phyloP scores from a whole-genome alignment of 2,888 invertebrate genomes.

The Sinotaia quadrata region DNA sequence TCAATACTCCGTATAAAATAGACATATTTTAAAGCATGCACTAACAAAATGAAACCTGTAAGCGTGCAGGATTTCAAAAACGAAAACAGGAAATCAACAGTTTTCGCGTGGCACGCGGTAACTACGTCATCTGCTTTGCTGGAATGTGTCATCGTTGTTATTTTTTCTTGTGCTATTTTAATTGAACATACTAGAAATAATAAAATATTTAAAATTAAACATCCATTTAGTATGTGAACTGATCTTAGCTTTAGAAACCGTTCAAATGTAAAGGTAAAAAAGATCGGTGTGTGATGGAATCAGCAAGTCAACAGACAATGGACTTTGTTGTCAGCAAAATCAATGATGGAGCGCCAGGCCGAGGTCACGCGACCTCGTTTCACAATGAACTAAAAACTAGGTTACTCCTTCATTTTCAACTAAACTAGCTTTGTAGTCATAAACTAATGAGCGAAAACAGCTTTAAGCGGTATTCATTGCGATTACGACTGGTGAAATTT shows the following conservation, averaged over 20 bases:
- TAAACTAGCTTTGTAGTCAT: not conserved
- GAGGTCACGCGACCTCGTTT: constrained; percentile 42
- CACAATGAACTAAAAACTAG: constrained; percentile 14
- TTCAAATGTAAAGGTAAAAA: too few relatives aligned
- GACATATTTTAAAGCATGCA: too few relatives aligned
- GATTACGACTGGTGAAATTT: not conserved
- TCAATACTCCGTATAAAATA: too few relatives aligned
- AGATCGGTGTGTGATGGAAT: constrained; percentile 36
- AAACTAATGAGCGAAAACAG: not conserved
- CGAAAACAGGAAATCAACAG: constrained; percentile 29
- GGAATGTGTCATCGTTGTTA: too few relatives aligned
- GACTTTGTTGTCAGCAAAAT: constrained; percentile 27
- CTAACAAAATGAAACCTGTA: constrained; percentile 25
- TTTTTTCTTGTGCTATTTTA: too few relatives aligned
- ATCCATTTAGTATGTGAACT: too few relatives aligned
- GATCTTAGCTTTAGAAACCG: too few relatives aligned
- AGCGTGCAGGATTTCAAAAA: constrained; percentile 18
- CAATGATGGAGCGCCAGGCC: constrained; percentile 25
- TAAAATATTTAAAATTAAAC: too few relatives aligned
- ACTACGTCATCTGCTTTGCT: constrained; percentile 29
- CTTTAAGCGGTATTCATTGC: not conserved
- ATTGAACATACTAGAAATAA: too few relatives aligned
- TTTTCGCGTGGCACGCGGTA: constrained; percentile 39
- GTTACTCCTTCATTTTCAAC: constrained; percentile 6
- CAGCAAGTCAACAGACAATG: constrained; percentile 8